Conservation (phyloP, 2,113 vertebrate species). For the Pampusana beccarii region DNA sequence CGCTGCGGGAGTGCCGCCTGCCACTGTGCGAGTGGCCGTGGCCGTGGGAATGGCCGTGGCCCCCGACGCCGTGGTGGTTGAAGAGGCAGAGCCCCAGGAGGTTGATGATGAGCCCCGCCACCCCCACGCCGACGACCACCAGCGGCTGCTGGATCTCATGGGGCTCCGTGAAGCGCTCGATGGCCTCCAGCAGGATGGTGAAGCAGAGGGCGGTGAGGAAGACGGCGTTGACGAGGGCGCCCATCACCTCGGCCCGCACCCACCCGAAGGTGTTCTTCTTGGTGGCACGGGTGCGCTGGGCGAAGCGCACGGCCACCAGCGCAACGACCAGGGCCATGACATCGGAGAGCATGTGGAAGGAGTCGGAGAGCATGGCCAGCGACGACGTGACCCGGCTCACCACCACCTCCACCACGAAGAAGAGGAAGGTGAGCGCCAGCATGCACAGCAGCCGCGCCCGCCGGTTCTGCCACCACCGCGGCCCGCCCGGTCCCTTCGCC, state of each 20-base stretch:
- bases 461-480: conserved; percentile 72
- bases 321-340: conserved; percentile 95
- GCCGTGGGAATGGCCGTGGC: conserved; percentile 77
- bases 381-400: conserved; percentile 92
- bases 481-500: conserved; percentile 76
- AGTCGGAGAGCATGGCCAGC: conserved; percentile 97
- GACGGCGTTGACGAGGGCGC: conserved; percentile 95
- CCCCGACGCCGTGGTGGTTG: conserved; percentile 85
- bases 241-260: conserved; percentile 99
- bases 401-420: conserved; percentile 95
- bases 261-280: conserved; percentile 97
- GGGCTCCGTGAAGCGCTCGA: conserved; percentile 93
- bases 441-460: conserved; percentile 92
- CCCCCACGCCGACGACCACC: conserved; percentile 84
- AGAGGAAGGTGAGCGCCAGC: conserved; percentile 91
- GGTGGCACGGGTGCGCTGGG: conserved; percentile 91
- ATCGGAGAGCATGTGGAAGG: conserved; percentile 98
- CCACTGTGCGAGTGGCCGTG: conserved; percentile 86
- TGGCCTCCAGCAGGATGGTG: conserved; percentile 94
- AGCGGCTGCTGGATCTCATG: conserved; percentile 89
- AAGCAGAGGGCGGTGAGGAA: conserved; percentile 97
- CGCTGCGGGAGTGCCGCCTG: conserved; percentile 65
- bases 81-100: conserved; percentile 94
- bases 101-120: conserved; percentile 91
- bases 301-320: conserved; percentile 94